These are phyloP conservation scores for Rhyacophila brunnea DNA, from an alignment of 1,140 invertebrate species.

Conservation along the genomic window DNA sequence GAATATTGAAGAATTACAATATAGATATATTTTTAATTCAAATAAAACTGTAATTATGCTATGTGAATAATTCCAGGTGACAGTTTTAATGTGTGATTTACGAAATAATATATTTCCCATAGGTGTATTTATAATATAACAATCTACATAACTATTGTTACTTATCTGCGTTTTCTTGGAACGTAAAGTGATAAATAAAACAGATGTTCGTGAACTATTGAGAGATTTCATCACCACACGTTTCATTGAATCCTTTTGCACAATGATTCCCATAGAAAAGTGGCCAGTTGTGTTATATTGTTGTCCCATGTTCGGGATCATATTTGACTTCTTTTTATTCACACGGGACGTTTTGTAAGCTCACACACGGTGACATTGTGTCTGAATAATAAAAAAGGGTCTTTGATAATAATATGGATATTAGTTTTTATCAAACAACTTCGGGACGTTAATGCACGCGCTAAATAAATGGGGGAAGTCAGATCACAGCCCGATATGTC, in stretches of 20 bases:
- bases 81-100: too few relatives aligned
- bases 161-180: too few relatives aligned
- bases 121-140: too few relatives aligned
- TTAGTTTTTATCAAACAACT: constrained; percentile 25
- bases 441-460: constrained; percentile 16
- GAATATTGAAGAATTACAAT: too few relatives aligned
- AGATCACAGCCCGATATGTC: too few relatives aligned
- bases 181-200: too few relatives aligned
- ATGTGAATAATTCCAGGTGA: too few relatives aligned
- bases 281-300: constrained; percentile 6
- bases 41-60: too few relatives aligned
- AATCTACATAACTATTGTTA: too few relatives aligned
- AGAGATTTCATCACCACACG: background rate
- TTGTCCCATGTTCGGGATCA: constrained; percentile 7
- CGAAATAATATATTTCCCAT: too few relatives aligned
- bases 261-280: constrained; percentile 12
- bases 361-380: background rate
- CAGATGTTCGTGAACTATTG: too few relatives aligned
- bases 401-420: constrained; percentile 17
- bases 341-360: constrained; percentile 5
- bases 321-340: constrained; percentile 11
- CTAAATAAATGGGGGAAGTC: constrained; percentile 12
- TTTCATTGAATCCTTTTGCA: background rate
- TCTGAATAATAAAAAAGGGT: constrained; percentile 5
- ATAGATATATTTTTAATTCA: too few relatives aligned